Base-by-base conservation (phyloP, 1,140 invertebrate species). In the Drosophila mauritiana region DNA sequence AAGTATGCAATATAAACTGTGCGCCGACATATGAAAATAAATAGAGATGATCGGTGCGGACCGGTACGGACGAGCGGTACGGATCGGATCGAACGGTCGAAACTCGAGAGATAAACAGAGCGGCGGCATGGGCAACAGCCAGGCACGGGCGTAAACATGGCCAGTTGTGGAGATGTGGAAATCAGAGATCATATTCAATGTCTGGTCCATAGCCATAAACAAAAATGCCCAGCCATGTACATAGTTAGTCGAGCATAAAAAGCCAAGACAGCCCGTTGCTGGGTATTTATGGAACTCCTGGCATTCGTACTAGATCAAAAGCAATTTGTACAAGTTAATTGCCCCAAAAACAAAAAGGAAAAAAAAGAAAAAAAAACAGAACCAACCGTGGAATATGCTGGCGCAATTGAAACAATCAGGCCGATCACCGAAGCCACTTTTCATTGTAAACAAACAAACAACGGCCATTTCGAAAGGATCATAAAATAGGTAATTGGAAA, bases 1-100 rank as follows among this genome's bases (percentile, higher is more conserved):
- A 88, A 88, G 83, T 88, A 88, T 80, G 84, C 79, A 88, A 89
- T 79, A 88, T 88, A 89, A 88, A 89, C 79, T 85, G 54, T 69
- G 62, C 27, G 58, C 62, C 51, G 82, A 88, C 78, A 88, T 61
- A 62, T 73, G 63, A 72, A 89, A 89, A 88, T 80, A 88, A 89
- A 83, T 83, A 89, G 39, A 61, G 49, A 59, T 55, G 55, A 59
- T 37, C 3, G 39, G 42, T n/a, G 25, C 40, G 34, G 20, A 25
- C 4, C 17, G 31, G 45, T 25, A 49, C 61, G 57, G 49, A 39
- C 6, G 1, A 27, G 25, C 63, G 69, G 69, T 62, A 43, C 73
- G 54, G 74, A 86, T 86, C 61, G 81, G 81, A 75, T 82, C 83
- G 82, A 69, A 73, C 73, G 78, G 83, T 82, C 62, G 83, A 78